phyloP scores from a whole-genome alignment of 2,113 vertebrate species.

The Pseudorasbora parva region DNA sequence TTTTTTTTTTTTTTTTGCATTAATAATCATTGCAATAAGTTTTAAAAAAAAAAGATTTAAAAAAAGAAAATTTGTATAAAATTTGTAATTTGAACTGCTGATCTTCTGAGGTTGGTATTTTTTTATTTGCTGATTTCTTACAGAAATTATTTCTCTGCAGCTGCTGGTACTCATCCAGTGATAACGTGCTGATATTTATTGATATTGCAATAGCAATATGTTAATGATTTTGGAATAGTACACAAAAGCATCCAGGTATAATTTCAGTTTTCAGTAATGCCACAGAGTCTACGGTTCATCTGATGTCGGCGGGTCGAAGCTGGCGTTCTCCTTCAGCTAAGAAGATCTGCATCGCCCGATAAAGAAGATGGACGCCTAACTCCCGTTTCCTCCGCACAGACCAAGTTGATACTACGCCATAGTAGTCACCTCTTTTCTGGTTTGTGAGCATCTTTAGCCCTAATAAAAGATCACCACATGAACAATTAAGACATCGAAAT shows the following conservation, averaged over 20 bases:
- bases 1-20: neutral
- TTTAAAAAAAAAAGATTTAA: neutral
- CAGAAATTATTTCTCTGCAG: neutral
- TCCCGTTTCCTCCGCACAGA: constrained; percentile 68
- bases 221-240: neutral
- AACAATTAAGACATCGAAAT: neutral
- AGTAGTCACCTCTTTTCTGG: constrained; percentile 85
- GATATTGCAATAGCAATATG: neutral
- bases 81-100: neutral
- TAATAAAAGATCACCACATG: constrained; percentile 53
- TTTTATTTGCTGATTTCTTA: neutral
- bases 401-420: constrained; percentile 83
- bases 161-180: too few relatives aligned
- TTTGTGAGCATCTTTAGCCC: constrained; percentile 88
- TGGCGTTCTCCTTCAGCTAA: constrained; percentile 89
- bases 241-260: neutral
- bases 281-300: constrained; percentile 8
- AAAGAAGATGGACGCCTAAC: constrained; percentile 84
- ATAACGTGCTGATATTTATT: neutral
- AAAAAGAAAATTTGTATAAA: neutral
- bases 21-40: neutral
- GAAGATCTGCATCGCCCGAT: constrained; percentile 85
- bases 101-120: neutral
- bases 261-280: neutral
- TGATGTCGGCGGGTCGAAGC: constrained; percentile 83